Evolutionary conservation across 2,888 invertebrate species (phyloP).

Genomic region (Nematopogon swammerdamellus): DNA sequence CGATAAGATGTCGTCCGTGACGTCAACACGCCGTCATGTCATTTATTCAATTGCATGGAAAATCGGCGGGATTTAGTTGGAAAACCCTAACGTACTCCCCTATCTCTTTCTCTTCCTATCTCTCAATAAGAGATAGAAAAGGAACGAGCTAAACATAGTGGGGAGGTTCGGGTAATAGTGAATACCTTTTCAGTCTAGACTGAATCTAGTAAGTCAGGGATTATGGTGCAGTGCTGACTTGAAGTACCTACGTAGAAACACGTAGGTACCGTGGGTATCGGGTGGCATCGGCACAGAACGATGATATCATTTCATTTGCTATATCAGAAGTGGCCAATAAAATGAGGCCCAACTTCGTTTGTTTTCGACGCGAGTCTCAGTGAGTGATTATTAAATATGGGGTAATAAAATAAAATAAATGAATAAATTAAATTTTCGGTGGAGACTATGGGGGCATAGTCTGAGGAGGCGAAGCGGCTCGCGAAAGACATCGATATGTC

Average conservation of each 20-base stretch:
- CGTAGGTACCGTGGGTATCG: no score
- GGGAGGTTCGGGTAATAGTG: constrained; percentile 43
- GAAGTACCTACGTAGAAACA: background rate
- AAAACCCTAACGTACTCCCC: constrained; percentile 9
- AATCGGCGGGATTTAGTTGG: constrained; percentile 39
- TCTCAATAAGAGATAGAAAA: constrained; percentile 17
- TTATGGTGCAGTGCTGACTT: background rate
- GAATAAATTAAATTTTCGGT: no score
- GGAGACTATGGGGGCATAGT: no score
- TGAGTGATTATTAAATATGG: no score
- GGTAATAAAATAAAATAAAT: no score
- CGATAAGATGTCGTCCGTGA: constrained; percentile 15
- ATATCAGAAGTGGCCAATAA: no score
- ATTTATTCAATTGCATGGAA: constrained; percentile 51
- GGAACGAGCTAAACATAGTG: background rate
- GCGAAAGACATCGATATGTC: no score
- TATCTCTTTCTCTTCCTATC: constrained; percentile 20
- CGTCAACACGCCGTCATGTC: constrained; percentile 42
- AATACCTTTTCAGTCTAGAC: constrained; percentile 52
- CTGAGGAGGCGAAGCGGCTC: no score
- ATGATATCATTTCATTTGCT: no score
- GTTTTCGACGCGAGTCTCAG: no score
- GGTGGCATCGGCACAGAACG: no score
- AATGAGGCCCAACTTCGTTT: no score
- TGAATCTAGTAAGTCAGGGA: background rate